Evolutionary conservation across 2,888 invertebrate species (phyloP), one percentile per base, ranked within the genome.

Genomic region (Drosophila helvetica): DNA sequence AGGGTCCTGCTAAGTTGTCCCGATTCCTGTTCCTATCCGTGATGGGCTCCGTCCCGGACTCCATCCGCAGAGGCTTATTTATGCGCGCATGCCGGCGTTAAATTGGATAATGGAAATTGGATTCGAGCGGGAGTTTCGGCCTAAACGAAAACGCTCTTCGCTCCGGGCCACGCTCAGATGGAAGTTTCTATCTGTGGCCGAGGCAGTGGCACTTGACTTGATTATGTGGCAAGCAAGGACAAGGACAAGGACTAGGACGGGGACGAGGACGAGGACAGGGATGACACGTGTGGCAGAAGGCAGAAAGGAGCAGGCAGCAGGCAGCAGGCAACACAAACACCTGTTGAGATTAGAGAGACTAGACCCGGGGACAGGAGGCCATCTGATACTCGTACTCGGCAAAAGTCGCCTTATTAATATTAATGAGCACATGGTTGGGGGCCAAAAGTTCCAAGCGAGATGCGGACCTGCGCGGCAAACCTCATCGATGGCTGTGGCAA

Each of bases 91-190:
- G 72, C 51, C 76, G 74, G 78, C 86, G 82, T 78, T 70, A 88
- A 83, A 83, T 83, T 88, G 88, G 75, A 88, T 83, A 83, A 85
- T 87, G 83, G 83, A 83, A 83, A 87, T 87, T 87, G 88, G 83
- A 82, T 87, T 85, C 68, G 17, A 70, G 56, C 50, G 25, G 52
- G 68, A 43, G 48, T 50, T 62, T 62, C 50, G 43, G 67, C 43
- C 69, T 47, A 68, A 77, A 55, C 65, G 62, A 60, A 77, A 78
- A 52, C 65, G 63, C 60, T 60, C 59, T 33, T 19, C 27, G 48
- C 46, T n/a, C 2, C 9, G 43, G 61, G 53, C 43, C 45, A 74
- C 77, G 56, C 61, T 62, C 47, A 70, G 70, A 63, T 25, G 19
- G 53, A 74, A 69, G 59, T 78, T 74, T 64, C 33, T 25, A n/a